Conservation (phyloP, 2,797 vertebrate genomes). For the Paedocypris micromegethes region DNA sequence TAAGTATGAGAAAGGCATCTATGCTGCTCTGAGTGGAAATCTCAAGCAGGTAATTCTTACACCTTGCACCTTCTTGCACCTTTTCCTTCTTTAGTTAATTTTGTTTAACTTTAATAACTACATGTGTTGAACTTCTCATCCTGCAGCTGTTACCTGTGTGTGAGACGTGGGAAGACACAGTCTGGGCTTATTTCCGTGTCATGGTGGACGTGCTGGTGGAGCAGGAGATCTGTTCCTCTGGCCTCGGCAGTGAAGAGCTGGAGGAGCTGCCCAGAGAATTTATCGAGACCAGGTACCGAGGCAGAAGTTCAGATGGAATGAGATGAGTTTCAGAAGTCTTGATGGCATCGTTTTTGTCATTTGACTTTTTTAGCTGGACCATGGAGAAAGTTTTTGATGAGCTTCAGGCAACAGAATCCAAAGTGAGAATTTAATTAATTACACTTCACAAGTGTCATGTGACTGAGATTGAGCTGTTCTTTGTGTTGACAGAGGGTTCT, state of each 20-base stretch:
- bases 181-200: constrained; percentile 92
- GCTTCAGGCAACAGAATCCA: constrained; percentile 88
- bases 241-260: constrained; percentile 75
- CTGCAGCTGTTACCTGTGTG: constrained; percentile 85
- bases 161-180: constrained; percentile 93
- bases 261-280: constrained; percentile 88
- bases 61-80: fast-evolving
- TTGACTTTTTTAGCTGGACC: constrained; percentile 76
- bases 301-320: too few relatives aligned
- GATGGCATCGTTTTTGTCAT: not conserved
- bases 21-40: constrained; percentile 90
- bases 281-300: constrained; percentile 81
- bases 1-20: constrained; percentile 89
- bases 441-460: not conserved
- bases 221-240: constrained; percentile 85
- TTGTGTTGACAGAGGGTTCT: constrained; percentile 76
- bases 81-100: not conserved
- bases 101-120: not conserved
- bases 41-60: constrained; percentile 83
- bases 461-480: not conserved
- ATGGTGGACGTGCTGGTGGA: constrained; percentile 95
- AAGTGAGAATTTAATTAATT: constrained; percentile 60
- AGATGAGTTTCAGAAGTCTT: too few relatives aligned
- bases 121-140: not conserved
- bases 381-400: constrained; percentile 96